A percentile compares a stretch with the other conserved stretches of the same genome.
Conservation (phyloP, 2,797 vertebrate species). For the Intellagama lesueurii region DNA sequence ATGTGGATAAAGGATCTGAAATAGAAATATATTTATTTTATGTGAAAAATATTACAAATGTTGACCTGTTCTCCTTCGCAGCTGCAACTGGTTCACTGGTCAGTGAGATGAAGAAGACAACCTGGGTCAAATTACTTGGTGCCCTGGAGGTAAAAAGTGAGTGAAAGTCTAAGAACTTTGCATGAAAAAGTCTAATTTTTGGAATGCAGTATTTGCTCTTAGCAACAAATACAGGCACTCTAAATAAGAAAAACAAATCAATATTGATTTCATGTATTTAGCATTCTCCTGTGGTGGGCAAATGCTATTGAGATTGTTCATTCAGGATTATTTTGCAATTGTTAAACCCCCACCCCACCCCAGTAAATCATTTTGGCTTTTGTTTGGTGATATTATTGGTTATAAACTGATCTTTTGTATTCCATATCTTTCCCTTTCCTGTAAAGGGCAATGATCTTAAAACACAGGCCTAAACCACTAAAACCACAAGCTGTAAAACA, state of each 20-base stretch:
- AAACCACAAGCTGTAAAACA: conserved; percentile 66
- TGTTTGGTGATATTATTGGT: conserved; percentile 70
- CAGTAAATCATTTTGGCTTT: conserved; percentile 40
- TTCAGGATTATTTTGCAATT: conserved; percentile 42
- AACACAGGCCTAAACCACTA: conserved; percentile 58
- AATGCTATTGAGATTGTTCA: conserved; percentile 24
- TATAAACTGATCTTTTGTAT: conserved; percentile 72
- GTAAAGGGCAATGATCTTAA: conserved; percentile 69
- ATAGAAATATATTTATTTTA: neutral
- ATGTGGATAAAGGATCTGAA: neutral
- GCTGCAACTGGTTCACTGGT: neutral
- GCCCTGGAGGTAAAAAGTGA: neutral
- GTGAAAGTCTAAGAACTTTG: neutral
- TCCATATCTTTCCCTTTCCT: conserved; percentile 71
- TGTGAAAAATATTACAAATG: conserved; percentile 3
- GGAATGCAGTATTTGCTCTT: conserved; percentile 19
- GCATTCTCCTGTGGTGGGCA: conserved; percentile 38
- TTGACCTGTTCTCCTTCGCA: neutral
- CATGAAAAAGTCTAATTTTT: conserved; percentile 24
- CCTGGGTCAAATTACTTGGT: neutral
- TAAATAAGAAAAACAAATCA: conserved; percentile 50
- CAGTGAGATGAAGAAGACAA: neutral
- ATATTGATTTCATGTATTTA: conserved; percentile 29
- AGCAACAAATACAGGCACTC: conserved; percentile 44
- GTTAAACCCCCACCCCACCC: neutral